Percentiles rank a stretch among this genome's conserved stretches.
Evolutionary conservation across 2,888 invertebrate species (phyloP).

Genomic region (Helobdella robusta): DNA sequence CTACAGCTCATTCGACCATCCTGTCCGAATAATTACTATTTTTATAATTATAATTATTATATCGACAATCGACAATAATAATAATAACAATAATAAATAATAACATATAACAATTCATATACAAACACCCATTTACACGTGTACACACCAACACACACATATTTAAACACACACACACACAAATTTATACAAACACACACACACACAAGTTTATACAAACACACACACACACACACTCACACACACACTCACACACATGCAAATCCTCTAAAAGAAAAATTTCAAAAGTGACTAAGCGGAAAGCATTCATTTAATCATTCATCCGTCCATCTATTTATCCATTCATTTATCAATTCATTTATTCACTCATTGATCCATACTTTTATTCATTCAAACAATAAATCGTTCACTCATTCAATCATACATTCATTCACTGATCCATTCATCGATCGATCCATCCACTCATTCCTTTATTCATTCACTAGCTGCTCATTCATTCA

Average conservation of each 20-base stretch:
- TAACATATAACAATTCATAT: not conserved
- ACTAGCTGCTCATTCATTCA: too few species aligned
- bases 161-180: not conserved
- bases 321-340: too few species aligned
- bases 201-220: not conserved
- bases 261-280: too few species aligned
- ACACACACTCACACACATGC: constrained; percentile 1
- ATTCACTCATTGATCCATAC: too few species aligned
- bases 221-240: not conserved
- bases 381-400: too few species aligned
- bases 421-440: too few species aligned
- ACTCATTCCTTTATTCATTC: too few species aligned
- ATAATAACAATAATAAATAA: not conserved
- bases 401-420: too few species aligned
- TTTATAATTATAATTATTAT: not conserved
- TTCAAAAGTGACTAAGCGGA: too few species aligned
- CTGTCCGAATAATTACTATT: not conserved
- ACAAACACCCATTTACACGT: not conserved
- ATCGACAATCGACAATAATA: not conserved
- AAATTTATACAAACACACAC: not conserved
- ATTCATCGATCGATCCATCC: too few species aligned
- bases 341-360: too few species aligned
- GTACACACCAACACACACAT: not conserved
- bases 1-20: not conserved
- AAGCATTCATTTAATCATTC: too few species aligned